These are phyloP conservation scores for Pseudorectes ferrugineus DNA, from an alignment of 2,113 vertebrate genomes.

Conservation along the genomic window DNA sequence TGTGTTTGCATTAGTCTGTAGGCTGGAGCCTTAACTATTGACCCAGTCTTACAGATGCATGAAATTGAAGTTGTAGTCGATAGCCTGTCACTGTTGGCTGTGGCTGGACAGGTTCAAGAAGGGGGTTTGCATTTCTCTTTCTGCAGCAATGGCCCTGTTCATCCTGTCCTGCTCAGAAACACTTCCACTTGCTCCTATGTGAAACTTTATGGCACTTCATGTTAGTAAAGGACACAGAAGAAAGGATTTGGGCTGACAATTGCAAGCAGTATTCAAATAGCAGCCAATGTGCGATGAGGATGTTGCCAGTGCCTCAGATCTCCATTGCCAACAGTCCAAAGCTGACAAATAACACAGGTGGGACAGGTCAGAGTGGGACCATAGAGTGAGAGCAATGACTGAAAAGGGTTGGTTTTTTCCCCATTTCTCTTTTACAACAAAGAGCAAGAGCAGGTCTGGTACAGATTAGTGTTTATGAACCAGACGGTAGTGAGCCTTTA, in stretches of 20 bases:
- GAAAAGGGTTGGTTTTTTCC: accelerated
- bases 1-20: neutral
- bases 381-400: neutral
- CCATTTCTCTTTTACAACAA: neutral
- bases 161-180: neutral
- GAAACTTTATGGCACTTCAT: neutral
- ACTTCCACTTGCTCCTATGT: neutral
- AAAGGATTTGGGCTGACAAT: neutral
- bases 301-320: neutral
- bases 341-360: neutral
- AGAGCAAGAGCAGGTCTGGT: neutral
- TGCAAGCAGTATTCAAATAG: neutral
- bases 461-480: slow-evolving; percentile 20
- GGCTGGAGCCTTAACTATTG: neutral
- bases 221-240: neutral
- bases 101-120: neutral
- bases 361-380: neutral
- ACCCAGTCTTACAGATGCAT: neutral
- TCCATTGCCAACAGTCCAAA: neutral
- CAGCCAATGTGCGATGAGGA: neutral
- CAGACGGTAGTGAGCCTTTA: neutral
- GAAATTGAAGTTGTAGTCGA: neutral
- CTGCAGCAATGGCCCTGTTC: neutral
- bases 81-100: neutral
- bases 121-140: neutral